Conservation (phyloP, 2,113 vertebrate species). For the Oriolus oriolus region DNA sequence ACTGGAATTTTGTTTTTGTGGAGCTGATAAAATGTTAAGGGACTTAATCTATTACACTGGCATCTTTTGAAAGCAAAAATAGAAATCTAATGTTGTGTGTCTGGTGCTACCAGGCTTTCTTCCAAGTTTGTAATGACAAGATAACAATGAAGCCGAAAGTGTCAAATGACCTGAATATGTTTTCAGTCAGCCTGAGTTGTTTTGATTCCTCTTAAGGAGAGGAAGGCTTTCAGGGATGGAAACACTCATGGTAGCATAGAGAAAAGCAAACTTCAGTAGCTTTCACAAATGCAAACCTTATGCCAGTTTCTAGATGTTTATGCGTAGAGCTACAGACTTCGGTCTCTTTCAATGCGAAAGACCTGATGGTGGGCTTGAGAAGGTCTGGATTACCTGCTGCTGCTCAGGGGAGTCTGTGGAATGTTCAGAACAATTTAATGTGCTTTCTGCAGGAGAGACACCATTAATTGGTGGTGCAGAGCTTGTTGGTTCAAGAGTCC, state of each 20-base stretch:
- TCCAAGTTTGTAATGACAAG: background rate
- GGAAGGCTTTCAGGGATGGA: background rate
- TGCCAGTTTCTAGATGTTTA: background rate
- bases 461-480: background rate
- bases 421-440: background rate
- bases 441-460: background rate
- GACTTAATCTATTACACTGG: background rate
- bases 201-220: background rate
- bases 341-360: rapidly evolving
- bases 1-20: background rate
- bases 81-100: background rate
- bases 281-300: background rate
- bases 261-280: background rate
- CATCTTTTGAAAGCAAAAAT: slow-evolving; percentile 27
- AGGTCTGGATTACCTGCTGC: background rate
- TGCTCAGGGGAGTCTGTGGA: background rate
- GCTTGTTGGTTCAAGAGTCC: background rate
- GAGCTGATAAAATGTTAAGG: background rate
- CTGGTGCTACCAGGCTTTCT: background rate
- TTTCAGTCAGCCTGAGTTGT: background rate
- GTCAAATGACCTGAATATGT: background rate
- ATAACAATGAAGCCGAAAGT: background rate
- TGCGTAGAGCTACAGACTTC: background rate
- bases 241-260: background rate
- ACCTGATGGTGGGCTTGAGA: background rate